Evolutionary conservation across 2,888 invertebrate genomes (phyloP).

Genomic region (Noctua janthina): DNA sequence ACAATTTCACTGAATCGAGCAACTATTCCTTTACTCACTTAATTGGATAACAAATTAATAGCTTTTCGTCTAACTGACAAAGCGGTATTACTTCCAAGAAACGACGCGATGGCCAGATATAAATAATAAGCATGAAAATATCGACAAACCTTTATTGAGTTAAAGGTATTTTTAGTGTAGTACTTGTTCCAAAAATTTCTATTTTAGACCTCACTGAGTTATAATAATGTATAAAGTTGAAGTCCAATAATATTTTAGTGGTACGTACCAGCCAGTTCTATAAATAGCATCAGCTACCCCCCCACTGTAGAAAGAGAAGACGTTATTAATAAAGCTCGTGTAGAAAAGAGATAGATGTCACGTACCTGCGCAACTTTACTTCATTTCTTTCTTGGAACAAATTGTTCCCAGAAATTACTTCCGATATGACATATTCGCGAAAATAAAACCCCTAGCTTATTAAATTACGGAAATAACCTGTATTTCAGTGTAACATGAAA

Average conservation of each 20-base stretch:
- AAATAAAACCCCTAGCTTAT: constrained; percentile 17
- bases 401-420: constrained; percentile 42
- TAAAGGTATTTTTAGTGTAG: constrained; percentile 18
- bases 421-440: constrained; percentile 18
- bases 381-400: constrained; percentile 43
- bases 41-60: constrained; percentile 42
- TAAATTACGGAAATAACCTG: constrained; percentile 8
- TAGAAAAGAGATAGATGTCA: constrained; percentile 39
- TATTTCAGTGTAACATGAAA: background rate
- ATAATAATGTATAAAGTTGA: constrained; percentile 49
- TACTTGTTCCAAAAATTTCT: constrained; percentile 22
- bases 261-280: constrained; percentile 70
- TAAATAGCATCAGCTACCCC: constrained; percentile 78
- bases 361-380: constrained; percentile 50
- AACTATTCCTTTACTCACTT: constrained; percentile 23
- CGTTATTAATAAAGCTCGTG: constrained; percentile 34
- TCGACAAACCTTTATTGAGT: constrained; percentile 2
- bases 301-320: constrained; percentile 68
- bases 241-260: constrained; percentile 58
- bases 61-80: constrained; percentile 26
- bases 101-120: background rate
- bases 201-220: constrained; percentile 43
- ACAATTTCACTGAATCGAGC: constrained; percentile 4
- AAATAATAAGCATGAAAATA: background rate
- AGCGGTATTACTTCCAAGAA: constrained; percentile 32